Evolutionary conservation across 2,888 invertebrate species (phyloP), one percentile per base, ranked within the genome.

Genomic region (Brachylomia viminalis): DNA sequence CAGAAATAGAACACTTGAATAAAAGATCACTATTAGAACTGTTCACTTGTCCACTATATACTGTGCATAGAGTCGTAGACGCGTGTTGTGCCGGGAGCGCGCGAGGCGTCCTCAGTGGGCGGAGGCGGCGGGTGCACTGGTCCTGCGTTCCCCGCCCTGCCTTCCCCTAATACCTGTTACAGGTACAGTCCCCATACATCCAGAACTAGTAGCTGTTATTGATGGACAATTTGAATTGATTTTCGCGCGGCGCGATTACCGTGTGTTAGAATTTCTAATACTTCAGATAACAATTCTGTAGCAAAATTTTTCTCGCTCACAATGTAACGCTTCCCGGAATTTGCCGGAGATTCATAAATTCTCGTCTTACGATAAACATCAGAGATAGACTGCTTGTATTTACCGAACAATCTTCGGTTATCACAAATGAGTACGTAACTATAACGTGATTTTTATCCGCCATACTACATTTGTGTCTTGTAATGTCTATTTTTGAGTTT

Each of bases 211-310:
- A 96, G 94, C 95, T 92, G 91, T 92, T 95, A 95, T 95, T 95
- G 96, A 95, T 94, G 95, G 94, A 93, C 93, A 94, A 92, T 93
- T 93, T 89, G 92, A 94, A 96, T 95, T 95, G 95, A 95, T 95
- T 95, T 94, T 92, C 92, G 84, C 90, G 89, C 84, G 72, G 77
- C 86, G 77, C 84, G 88, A 91, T 91, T 89, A 90, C 79, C 79
- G 71, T 83, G 74, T 80, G 81, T 83, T 85, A 65, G 61, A 62
- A 61, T 62, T 66, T 66, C 38, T 73, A 74, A 73, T 73, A 75
- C 64, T 64, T 83, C 62, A 71, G 62, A 73, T 75, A 83, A 77
- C 62, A 74, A 68, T 65, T 74, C 67, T 79, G 78, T 68, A 80
- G 72, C 77, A 77, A 80, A 47, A 78, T 88, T 82, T 89, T 86